Base-by-base conservation (phyloP, 1,140 invertebrate genomes). In the Cotesia typhae region DNA sequence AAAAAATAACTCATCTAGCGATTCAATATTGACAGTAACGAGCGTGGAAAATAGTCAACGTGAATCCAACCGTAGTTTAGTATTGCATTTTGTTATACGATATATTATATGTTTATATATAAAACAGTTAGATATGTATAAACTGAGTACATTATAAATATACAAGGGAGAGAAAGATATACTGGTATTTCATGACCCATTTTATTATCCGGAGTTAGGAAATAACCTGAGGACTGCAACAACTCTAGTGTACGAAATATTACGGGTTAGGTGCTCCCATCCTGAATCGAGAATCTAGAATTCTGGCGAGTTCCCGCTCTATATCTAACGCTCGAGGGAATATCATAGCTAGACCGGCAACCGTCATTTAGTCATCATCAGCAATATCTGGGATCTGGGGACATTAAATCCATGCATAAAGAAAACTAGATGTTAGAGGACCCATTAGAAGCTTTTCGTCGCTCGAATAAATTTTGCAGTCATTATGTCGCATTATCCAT, bases 381-480 rank as follows among this genome's bases (percentile, higher is more conserved):
- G 41, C 41, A 47, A 47, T 47, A 47, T 47, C 41, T 47, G 41
- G 41, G 41, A 6, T 6, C 41, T 9, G 6, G 41, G 41, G 6
- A 47, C 41, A 47, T 47, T 47, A 47, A 10, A 47, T 47, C 6
- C 10, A 47, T 47, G 10, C 10, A 10, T 6, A 47, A 10, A 20
- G 60, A 53, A 66, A 67, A 67, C 37, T 57, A 72, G 65, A 67
- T 67, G 57, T 67, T 65, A 72, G 65, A 66, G 64, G 9, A 28
- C 17, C 71, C 71, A 72, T 72, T 72, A 72, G 71, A 67, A 35
- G 41, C 65, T 67, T 67, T 67, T 72, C 41, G 37, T 37, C 36
- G 65, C 64, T 61, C 38, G 38, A 72, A 72, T 72, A 72, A 72
- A 72, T 67, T 53, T 51, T 35, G 20, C 17, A 6, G 37, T 67